A percentile compares a stretch with the other conserved stretches of the same genome.
Evolutionary conservation across 1,140 invertebrate genomes (phyloP).

Genomic region (Cydia amplana): DNA sequence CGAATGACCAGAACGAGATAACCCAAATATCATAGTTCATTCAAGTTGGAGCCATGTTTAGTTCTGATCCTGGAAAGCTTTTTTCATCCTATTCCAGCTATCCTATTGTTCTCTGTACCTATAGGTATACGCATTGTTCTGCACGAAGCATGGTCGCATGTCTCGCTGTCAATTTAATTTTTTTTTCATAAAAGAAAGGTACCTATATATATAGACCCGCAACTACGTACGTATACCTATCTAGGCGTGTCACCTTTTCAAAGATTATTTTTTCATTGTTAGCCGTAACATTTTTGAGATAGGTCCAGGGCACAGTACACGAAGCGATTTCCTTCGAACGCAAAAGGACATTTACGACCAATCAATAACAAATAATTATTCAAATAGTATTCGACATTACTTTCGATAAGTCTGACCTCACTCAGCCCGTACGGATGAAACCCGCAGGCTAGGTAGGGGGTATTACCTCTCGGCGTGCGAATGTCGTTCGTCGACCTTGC

Average conservation of each 20-base stretch:
- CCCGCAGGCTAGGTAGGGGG: not conserved
- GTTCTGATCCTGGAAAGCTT: not conserved
- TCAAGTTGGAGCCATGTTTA: not conserved
- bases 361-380: not conserved
- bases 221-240: too few relatives aligned
- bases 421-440: conserved; percentile 13
- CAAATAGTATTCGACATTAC: not conserved
- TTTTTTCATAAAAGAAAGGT: not conserved
- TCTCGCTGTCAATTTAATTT: not conserved
- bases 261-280: too few relatives aligned
- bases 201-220: too few relatives aligned
- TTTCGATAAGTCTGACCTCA: conserved; percentile 9
- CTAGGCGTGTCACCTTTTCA: too few relatives aligned
- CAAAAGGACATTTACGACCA: not conserved
- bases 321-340: not conserved
- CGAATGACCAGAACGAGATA: conserved; percentile 15
- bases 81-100: not conserved
- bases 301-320: too few relatives aligned
- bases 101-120: not conserved
- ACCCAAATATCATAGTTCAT: conserved; percentile 13
- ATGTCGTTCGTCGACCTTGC: conserved; percentile 77
- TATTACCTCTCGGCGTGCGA: conserved; percentile 61
- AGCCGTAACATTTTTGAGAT: too few relatives aligned
- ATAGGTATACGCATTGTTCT: not conserved
- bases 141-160: not conserved